Evolutionary conservation across 1,140 invertebrate species (phyloP).

Genomic region (Drosophila sproati): DNA sequence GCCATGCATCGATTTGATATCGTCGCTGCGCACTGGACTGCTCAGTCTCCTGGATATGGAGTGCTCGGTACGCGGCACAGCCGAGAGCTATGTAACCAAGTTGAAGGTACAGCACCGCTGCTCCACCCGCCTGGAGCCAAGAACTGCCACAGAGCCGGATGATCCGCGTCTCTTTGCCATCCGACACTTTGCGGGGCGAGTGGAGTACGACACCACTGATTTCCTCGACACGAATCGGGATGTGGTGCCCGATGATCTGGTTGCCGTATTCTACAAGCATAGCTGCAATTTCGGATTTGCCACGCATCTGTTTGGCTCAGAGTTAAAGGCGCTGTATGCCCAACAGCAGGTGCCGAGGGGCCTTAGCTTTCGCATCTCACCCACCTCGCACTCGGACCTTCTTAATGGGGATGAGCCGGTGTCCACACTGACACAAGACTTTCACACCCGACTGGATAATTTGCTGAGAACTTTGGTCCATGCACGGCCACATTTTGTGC

Average conservation of each 20-base stretch:
- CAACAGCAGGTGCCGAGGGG: conserved; percentile 92
- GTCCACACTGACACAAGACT: conserved; percentile 96
- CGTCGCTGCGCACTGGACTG: conserved; percentile 95
- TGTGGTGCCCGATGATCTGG: conserved; percentile 95
- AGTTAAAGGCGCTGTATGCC: conserved; percentile 94
- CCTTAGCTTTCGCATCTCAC: conserved; percentile 94
- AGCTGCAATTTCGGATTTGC: conserved; percentile 98
- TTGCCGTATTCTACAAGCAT: conserved; percentile 96
- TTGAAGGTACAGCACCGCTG: conserved; percentile 93
- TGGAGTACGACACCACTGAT: conserved; percentile 94
- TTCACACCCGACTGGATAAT: conserved; percentile 96
- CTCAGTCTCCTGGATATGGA: conserved; percentile 97
- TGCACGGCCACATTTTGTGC: conserved; percentile 96
- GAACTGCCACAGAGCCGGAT: conserved; percentile 86
- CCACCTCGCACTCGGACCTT: conserved; percentile 94
- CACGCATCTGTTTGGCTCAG: conserved; percentile 96
- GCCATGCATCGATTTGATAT: conserved; percentile 97
- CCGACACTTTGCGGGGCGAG: conserved; percentile 95
- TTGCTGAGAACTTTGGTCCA: conserved; percentile 95
- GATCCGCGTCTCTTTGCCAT: conserved; percentile 94
- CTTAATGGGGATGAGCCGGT: conserved; percentile 95
- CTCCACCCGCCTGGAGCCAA: conserved; percentile 87
- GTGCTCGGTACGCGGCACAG: conserved; percentile 93
- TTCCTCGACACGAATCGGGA: conserved; percentile 97
- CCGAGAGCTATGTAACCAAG: conserved; percentile 95